A percentile compares a stretch with the other conserved stretches of the same genome.
phyloP scores from a whole-genome alignment of 2,797 vertebrate species.

The Gobionotothen gibberifrons region DNA sequence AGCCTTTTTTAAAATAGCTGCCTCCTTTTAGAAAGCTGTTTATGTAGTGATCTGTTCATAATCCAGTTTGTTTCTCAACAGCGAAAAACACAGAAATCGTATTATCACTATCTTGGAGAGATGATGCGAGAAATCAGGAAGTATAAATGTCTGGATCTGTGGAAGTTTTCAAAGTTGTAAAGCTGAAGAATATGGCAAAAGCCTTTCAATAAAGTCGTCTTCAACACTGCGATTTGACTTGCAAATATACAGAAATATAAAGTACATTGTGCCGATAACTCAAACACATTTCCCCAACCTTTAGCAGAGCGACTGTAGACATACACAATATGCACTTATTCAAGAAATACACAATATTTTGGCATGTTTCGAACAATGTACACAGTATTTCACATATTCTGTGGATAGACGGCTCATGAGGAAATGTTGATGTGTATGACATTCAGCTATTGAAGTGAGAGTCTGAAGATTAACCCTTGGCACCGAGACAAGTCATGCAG shows the following conservation, averaged over 20 bases:
- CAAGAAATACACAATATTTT: slow-evolving; percentile 51
- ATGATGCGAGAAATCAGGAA: slow-evolving; percentile 89
- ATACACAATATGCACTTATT: slow-evolving; percentile 57
- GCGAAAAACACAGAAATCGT: slow-evolving; percentile 90
- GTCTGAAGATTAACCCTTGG: slow-evolving; percentile 66
- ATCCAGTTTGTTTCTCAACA: slow-evolving; percentile 93
- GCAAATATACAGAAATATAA: slow-evolving; percentile 78
- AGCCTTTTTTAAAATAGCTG: slow-evolving; percentile 93
- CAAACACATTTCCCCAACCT: slow-evolving; percentile 71
- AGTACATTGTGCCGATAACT: slow-evolving; percentile 74
- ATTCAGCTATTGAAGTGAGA: slow-evolving; percentile 46
- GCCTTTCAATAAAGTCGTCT: slow-evolving; percentile 79
- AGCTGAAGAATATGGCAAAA: slow-evolving; percentile 79
- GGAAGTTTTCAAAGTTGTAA: slow-evolving; percentile 87
- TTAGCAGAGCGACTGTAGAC: slow-evolving; percentile 61
- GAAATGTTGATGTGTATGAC: slow-evolving; percentile 60
- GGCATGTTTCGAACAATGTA: slow-evolving; percentile 41
- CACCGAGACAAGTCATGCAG: slow-evolving; percentile 60
- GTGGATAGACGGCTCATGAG: slow-evolving; percentile 45
- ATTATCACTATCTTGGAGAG: slow-evolving; percentile 91
- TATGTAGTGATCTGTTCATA: slow-evolving; percentile 93
- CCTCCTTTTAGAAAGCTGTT: slow-evolving; percentile 92
- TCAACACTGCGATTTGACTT: slow-evolving; percentile 82
- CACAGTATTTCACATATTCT: slow-evolving; percentile 28
- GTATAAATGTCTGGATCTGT: slow-evolving; percentile 86